phyloP scores from a whole-genome alignment of 1,140 invertebrate genomes.

The Bemisia tabaci region DNA sequence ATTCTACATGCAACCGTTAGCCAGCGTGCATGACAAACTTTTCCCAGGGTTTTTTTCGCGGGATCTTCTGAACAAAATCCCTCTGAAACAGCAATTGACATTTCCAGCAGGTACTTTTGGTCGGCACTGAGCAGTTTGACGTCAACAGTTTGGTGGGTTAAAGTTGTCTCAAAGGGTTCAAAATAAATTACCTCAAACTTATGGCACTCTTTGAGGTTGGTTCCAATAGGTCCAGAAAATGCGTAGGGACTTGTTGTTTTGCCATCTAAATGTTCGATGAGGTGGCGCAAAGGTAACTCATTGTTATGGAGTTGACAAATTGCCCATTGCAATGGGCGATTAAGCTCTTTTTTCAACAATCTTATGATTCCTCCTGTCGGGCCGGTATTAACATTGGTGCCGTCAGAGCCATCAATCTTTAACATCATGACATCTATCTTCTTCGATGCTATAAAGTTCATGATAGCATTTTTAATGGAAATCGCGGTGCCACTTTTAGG shows the following conservation, averaged over 20 bases:
- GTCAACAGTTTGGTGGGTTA: too few relatives aligned
- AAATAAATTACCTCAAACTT: constrained; percentile 18
- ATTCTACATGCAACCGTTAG: constrained; percentile 21
- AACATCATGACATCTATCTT: constrained; percentile 5
- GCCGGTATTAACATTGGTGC: constrained; percentile 10
- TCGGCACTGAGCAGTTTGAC: constrained; percentile 21
- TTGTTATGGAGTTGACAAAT: constrained; percentile 26
- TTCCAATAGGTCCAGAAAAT: constrained; percentile 22
- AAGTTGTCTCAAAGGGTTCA: constrained; percentile 15
- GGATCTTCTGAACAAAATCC: constrained; percentile 17
- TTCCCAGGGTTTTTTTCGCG: constrained; percentile 14
- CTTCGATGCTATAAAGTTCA: constrained; percentile 11
- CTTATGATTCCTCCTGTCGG: constrained; percentile 12
- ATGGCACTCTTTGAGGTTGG: constrained; percentile 21
- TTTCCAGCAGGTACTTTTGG: constrained; percentile 25
- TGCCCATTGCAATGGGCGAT: constrained; percentile 20
- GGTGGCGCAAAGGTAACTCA: constrained; percentile 23
- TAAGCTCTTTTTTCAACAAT: constrained; percentile 13
- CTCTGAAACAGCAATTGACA: constrained; percentile 15
- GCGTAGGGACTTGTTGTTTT: constrained; percentile 21
- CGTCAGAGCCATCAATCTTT: constrained; percentile 13
- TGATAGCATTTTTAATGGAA: constrained; percentile 18
- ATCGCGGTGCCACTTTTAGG: constrained; percentile 18
- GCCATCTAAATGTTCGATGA: constrained; percentile 24
- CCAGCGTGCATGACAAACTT: constrained; percentile 20